phyloP scores from a whole-genome alignment of 2,113 vertebrate species.

The Carassius gibelio region DNA sequence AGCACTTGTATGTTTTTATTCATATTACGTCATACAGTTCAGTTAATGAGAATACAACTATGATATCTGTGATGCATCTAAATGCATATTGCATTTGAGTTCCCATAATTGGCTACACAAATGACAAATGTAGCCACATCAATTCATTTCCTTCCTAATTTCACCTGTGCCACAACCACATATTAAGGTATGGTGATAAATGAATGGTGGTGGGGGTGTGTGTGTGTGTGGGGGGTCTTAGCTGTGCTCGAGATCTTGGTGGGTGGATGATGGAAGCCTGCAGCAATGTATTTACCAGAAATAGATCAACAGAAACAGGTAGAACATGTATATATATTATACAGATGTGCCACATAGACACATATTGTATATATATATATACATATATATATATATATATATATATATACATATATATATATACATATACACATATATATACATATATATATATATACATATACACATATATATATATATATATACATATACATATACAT shows the following conservation, averaged over 20 bases:
- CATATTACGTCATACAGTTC: neutral
- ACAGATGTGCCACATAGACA: too few species aligned
- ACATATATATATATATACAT: too few species aligned
- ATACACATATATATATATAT: too few species aligned
- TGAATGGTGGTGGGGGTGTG: too few species aligned
- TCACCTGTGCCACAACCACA: neutral
- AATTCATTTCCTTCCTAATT: neutral
- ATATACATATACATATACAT: too few species aligned
- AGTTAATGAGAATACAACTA: neutral
- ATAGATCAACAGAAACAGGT: constrained; percentile 38
- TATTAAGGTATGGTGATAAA: neutral
- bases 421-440: too few species aligned
- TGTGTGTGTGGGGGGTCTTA: neutral
- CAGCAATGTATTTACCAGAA: constrained; percentile 41
- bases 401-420: too few species aligned
- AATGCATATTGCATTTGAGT: neutral
- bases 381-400: too few species aligned
- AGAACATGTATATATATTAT: too few species aligned
- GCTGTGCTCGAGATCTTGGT: neutral
- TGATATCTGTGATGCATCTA: neutral
- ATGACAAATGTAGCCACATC: neutral
- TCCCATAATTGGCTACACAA: neutral
- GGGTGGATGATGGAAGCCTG: constrained; percentile 29
- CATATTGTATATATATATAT: too few species aligned
- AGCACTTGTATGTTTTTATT: neutral